A percentile compares a stretch with the other conserved stretches of the same genome.
Conservation (phyloP, 2,888 invertebrate genomes). For the Dascillus cervinus region DNA sequence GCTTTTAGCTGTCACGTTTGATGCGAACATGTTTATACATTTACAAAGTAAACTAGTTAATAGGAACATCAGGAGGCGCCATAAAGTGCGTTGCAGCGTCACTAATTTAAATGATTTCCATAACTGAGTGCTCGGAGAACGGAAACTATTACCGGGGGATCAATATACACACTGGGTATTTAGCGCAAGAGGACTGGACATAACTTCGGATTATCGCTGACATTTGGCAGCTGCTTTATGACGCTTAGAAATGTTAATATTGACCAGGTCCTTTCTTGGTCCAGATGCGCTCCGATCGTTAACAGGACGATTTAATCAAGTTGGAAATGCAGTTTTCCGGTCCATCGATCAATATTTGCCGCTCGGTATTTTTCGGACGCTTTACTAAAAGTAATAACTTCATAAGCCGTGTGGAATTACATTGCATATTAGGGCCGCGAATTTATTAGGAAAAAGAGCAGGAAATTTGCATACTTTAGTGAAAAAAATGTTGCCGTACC, state of each 20-base stretch:
- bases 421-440: conserved; percentile 30
- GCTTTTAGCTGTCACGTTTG: no score
- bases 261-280: conserved; percentile 31
- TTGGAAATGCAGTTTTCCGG: no score
- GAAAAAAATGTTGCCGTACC: conserved; percentile 22
- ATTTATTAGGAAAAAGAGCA: conserved; percentile 36
- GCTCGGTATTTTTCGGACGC: conserved; percentile 5
- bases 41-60: conserved; percentile 8
- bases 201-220: conserved; percentile 36
- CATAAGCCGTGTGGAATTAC: conserved; percentile 32
- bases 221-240: conserved; percentile 37
- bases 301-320: no score
- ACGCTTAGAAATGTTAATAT: conserved; percentile 40
- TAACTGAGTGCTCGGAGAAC: conserved; percentile 22
- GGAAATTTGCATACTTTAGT: conserved; percentile 30
- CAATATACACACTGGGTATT: conserved; percentile 23
- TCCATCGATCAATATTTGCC: no score
- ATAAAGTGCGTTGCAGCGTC: conserved; percentile 23
- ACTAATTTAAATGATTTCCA: conserved; percentile 28
- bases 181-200: conserved; percentile 29
- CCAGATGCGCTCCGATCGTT: no score
- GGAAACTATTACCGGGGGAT: conserved; percentile 27
- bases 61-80: conserved; percentile 10
- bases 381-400: conserved; percentile 29
- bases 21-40: no score